Conservation (phyloP, 2,888 invertebrate species). For the Dichetophora obliterata region DNA sequence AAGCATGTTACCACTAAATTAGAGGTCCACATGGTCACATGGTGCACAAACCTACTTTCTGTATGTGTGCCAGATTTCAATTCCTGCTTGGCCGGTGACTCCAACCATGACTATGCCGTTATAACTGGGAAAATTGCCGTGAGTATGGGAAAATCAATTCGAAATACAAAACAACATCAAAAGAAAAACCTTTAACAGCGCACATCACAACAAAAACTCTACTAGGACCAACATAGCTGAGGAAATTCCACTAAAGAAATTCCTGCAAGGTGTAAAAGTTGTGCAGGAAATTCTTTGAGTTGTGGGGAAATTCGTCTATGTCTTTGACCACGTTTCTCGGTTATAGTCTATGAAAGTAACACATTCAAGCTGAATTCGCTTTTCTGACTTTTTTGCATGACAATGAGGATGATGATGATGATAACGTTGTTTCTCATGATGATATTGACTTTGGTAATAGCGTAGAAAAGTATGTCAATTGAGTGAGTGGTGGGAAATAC, state of each 20-base stretch:
- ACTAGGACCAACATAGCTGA: neutral
- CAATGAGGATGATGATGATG: no score
- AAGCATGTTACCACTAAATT: no score
- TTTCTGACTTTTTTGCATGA: neutral
- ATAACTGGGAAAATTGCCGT: neutral
- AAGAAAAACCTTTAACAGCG: neutral
- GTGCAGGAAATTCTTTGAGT: no score
- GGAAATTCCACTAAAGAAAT: slow-evolving; percentile 14
- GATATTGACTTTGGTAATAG: neutral
- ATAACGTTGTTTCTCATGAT: neutral
- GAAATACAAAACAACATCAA: slow-evolving; percentile 6
- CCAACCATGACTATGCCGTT: neutral
- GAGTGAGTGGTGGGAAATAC: no score
- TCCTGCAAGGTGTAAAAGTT: neutral
- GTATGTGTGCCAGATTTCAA: neutral
- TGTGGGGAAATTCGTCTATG: no score
- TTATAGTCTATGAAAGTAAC: neutral
- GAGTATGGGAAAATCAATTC: slow-evolving; percentile 44
- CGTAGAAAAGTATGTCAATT: neutral
- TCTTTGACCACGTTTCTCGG: slow-evolving; percentile 1
- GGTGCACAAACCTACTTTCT: no score
- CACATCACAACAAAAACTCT: neutral
- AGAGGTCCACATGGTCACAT: no score
- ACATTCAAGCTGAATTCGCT: neutral
- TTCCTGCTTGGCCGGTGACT: neutral